Evolutionary conservation across 2,113 vertebrate genomes (phyloP).

Genomic region (Lanius ludovicianus): DNA sequence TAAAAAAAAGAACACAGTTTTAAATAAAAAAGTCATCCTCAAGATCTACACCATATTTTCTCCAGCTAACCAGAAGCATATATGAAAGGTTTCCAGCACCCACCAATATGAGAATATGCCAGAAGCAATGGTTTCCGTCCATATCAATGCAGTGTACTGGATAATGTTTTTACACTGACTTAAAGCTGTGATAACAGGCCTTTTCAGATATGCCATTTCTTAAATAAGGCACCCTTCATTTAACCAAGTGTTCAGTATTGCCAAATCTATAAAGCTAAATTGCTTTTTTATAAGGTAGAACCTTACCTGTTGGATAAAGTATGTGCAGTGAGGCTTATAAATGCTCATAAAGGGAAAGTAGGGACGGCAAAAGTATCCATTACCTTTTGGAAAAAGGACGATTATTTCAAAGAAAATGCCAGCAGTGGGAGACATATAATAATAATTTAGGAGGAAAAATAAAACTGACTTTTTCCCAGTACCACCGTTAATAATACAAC

Average conservation of each 20-base stretch:
- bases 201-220: constrained; percentile 43
- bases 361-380: constrained; percentile 52
- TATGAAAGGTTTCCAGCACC: background rate
- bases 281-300: constrained; percentile 64
- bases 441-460: constrained; percentile 61
- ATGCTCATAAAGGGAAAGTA: constrained; percentile 59
- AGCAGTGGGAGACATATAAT: constrained; percentile 61
- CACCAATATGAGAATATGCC: background rate
- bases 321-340: constrained; percentile 66
- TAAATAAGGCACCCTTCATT: constrained; percentile 45
- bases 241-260: constrained; percentile 38
- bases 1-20: background rate
- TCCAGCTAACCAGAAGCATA: background rate
- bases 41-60: background rate
- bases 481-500: constrained; percentile 60
- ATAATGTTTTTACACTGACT: background rate
- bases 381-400: constrained; percentile 61
- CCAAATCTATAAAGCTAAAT: constrained; percentile 65
- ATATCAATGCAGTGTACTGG: background rate
- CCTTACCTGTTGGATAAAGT: constrained; percentile 65
- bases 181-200: constrained; percentile 16
- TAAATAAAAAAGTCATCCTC: background rate
- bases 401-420: constrained; percentile 64
- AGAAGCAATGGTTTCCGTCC: background rate
- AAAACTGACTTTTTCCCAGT: constrained; percentile 58